Evolutionary conservation across 1,140 invertebrate genomes (phyloP).

Genomic region (Drosophila burlai): DNA sequence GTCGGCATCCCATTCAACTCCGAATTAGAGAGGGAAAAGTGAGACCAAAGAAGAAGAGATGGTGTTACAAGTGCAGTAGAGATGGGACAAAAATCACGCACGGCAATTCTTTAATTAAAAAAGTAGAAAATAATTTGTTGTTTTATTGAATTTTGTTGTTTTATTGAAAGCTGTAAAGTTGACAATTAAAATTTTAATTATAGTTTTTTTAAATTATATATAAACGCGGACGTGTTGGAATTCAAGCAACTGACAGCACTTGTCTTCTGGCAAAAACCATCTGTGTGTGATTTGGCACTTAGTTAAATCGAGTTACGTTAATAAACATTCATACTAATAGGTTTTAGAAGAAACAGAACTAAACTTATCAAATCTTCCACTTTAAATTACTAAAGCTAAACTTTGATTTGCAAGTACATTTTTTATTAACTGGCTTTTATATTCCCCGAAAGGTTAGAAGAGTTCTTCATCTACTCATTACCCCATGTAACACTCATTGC

Average conservation of each 20-base stretch:
- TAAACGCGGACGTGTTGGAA: not conserved
- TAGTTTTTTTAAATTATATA: not conserved
- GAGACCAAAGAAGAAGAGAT: not conserved
- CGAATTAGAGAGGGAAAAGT: not conserved
- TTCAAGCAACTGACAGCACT: too few species aligned
- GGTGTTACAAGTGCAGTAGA: constrained; percentile 2
- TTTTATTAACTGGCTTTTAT: not conserved
- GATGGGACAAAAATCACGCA: constrained; percentile 23
- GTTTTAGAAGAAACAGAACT: not conserved
- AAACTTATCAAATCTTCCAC: not conserved
- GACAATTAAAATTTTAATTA: not conserved
- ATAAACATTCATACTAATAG: not conserved
- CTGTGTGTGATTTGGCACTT: not conserved
- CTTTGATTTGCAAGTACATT: not conserved
- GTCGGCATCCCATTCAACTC: constrained; percentile 13
- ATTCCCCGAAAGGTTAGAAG: not conserved
- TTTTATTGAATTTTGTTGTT: too few species aligned
- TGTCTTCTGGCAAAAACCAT: too few species aligned
- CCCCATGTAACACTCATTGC: too few species aligned
- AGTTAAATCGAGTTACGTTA: not conserved
- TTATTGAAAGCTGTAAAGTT: too few species aligned
- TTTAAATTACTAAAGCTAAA: not conserved
- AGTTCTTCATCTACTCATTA: not conserved
- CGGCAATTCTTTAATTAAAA: not conserved
- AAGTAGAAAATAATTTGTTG: not conserved